Evolutionary conservation across 2,888 invertebrate genomes (phyloP), one percentile per base, ranked within the genome.

Genomic region (Sminthurinus aureus): DNA sequence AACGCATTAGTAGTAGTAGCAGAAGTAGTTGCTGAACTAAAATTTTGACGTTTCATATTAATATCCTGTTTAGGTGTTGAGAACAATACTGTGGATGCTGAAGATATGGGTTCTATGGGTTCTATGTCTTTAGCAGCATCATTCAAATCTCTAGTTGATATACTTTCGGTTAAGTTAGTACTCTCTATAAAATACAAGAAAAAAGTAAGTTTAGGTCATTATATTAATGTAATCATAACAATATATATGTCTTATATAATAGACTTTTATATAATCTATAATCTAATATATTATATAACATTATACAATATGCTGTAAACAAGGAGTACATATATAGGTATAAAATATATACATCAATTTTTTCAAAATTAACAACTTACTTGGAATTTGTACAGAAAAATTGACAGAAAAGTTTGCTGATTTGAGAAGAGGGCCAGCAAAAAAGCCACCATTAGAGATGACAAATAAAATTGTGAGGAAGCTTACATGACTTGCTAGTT

Each of bases 401-500:
- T 83, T 83, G 38, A 82, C 69, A 67, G 85, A 83, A 52, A 86
- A 85, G 69, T 82, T 78, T n/a, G n/a, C n/a, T n/a, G n/a, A n/a
- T 58, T 86, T 85, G 71, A 86, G 81, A 51, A 87, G 71, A 50
- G 87, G 88, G 67, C 85, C 84, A n/a, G 87, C 71, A 51, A 85
- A 64, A 66, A 88, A 88, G 26, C 84, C 84, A 20, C 81, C 83
- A 69, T 88, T 88, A 18, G 85, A 85, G 69, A 87, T 78, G 77
- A 88, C 50, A 80, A 88, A 87, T 4, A 88, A 71, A 15, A 87
- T 64, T 20, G 86, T 85, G 26, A 85, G 83, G 73, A 88, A 86
- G 74, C 86, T 85, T 74, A 87, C 75, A 50, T 83, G 83, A 22
- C 84, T 83, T 69, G 87, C 87, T 2, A 88, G 67, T 75, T 88